Evolutionary conservation across 2,888 invertebrate species (phyloP).

Genomic region (Cyaniris semiargus): DNA sequence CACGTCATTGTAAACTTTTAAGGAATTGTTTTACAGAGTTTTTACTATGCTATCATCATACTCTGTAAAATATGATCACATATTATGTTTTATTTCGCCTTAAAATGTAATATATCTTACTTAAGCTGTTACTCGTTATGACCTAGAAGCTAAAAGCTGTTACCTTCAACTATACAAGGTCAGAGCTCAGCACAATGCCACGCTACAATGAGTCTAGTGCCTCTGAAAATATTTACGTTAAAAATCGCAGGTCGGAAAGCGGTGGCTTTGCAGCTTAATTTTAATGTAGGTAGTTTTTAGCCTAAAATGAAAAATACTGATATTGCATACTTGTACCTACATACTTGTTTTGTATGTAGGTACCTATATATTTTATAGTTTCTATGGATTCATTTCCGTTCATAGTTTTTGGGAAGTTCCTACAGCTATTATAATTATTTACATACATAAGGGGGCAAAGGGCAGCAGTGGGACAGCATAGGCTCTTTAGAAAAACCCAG

Average conservation of each 20-base stretch:
- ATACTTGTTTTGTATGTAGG: neutral
- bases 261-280: neutral
- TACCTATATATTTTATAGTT: too few relatives aligned
- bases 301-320: neutral
- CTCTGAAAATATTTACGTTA: neutral
- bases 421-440: neutral
- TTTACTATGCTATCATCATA: too few relatives aligned
- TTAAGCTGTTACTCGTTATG: neutral
- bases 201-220: neutral
- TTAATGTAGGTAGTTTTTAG: neutral
- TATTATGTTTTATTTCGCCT: too few relatives aligned
- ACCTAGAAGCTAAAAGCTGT: conserved; percentile 11
- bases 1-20: too few relatives aligned
- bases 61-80: too few relatives aligned
- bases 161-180: conserved; percentile 11
- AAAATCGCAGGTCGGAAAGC: neutral
- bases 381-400: neutral
- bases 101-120: too few relatives aligned
- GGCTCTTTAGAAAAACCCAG: too few relatives aligned
- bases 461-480: too few relatives aligned
- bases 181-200: neutral
- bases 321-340: neutral
- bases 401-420: neutral
- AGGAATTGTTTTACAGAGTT: too few relatives aligned
- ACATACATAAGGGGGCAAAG: neutral